Evolutionary conservation across 53 echinoderm and acorn worm genomes (phyloP).

Genomic region (Temnopleurus reevesii): DNA sequence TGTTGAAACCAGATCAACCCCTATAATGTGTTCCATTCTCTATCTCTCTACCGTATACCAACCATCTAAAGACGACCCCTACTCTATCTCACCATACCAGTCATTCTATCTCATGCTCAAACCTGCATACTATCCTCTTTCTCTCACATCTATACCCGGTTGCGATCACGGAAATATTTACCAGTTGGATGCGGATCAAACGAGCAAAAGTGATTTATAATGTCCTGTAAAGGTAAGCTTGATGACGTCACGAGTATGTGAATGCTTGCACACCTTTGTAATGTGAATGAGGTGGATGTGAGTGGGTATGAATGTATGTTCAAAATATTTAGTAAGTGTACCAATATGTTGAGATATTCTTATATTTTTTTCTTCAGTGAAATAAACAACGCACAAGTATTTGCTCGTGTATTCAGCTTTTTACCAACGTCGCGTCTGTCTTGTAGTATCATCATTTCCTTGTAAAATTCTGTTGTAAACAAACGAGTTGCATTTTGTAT

Average conservation of each 20-base stretch:
- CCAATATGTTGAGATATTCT: too few species aligned
- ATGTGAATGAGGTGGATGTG: too few species aligned
- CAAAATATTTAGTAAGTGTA: too few species aligned
- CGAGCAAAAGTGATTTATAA: constrained; percentile 5
- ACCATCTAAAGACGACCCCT: not conserved
- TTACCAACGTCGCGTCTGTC: too few species aligned
- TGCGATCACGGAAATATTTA: constrained; percentile 17
- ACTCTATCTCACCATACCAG: constrained; percentile 18
- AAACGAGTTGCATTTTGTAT: too few species aligned
- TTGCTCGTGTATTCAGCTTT: too few species aligned
- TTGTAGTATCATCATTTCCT: too few species aligned
- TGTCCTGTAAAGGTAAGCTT: constrained; percentile 52
- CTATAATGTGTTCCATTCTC: constrained; percentile 38
- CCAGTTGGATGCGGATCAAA: not conserved
- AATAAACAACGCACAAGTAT: too few species aligned
- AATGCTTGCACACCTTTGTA: too few species aligned
- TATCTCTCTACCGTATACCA: not conserved
- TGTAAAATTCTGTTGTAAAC: too few species aligned
- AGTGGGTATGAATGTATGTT: too few species aligned
- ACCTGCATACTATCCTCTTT: not conserved
- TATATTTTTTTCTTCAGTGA: too few species aligned
- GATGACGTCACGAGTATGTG: constrained; percentile 48
- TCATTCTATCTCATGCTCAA: constrained; percentile 27
- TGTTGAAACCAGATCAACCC: constrained; percentile 9
- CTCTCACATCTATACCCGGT: not conserved